These are phyloP conservation scores for Tortricodes alternella DNA, from an alignment of 2,888 invertebrate genomes.

Conservation along the genomic window DNA sequence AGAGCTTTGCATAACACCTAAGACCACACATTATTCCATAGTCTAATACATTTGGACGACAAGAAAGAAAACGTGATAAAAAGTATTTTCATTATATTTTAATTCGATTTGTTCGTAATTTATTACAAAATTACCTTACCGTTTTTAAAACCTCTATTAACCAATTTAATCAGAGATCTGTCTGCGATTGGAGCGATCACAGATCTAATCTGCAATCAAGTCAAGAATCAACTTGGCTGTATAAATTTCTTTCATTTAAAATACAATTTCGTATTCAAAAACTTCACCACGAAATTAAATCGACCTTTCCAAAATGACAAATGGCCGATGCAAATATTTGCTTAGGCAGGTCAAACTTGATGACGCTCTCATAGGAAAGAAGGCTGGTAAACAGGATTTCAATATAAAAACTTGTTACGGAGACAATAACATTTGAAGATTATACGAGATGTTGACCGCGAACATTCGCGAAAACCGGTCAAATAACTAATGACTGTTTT, in stretches of 20 bases:
- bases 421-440: conserved; percentile 61
- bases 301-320: conserved; percentile 40
- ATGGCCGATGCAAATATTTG: conserved; percentile 59
- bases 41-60: too few species aligned
- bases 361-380: conserved; percentile 71
- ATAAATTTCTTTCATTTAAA: conserved; percentile 28
- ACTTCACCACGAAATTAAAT: conserved; percentile 23
- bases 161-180: conserved; percentile 9
- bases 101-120: not conserved
- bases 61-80: not conserved
- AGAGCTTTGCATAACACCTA: too few species aligned
- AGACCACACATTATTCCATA: too few species aligned
- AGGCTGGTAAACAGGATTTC: conserved; percentile 56
- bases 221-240: conserved; percentile 21
- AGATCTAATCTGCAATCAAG: conserved; percentile 24
- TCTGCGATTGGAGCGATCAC: conserved; percentile 22
- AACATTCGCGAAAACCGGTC: conserved; percentile 50
- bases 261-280: conserved; percentile 28
- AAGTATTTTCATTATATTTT: not conserved
- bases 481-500: conserved; percentile 29
- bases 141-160: conserved; percentile 11
- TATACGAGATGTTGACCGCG: conserved; percentile 43
- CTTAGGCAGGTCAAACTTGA: conserved; percentile 61
- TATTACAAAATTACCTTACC: not conserved
- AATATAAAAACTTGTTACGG: conserved; percentile 48